Percentiles rank a stretch among this genome's conserved stretches.
These are phyloP conservation scores for Ivindomyrus marchei DNA, from an alignment of 2,113 vertebrate species.

Conservation along the genomic window DNA sequence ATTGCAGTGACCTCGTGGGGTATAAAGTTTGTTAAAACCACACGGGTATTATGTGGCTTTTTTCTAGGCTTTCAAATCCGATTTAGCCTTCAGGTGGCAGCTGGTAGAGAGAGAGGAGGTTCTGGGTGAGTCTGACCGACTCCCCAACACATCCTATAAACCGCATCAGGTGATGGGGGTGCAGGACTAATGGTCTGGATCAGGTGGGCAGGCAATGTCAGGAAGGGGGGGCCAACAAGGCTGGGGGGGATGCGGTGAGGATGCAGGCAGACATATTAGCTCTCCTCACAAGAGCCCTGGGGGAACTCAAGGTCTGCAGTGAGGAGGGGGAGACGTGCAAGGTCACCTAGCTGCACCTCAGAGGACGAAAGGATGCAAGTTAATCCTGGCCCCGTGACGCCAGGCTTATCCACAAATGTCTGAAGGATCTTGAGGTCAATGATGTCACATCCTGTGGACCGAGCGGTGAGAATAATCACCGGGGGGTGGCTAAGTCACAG, in stretches of 20 bases:
- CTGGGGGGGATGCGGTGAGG: neutral
- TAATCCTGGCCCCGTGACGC: neutral
- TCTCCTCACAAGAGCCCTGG: neutral
- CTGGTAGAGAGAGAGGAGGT: neutral
- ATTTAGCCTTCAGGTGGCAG: neutral
- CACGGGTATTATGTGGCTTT: neutral
- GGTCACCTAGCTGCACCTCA: neutral
- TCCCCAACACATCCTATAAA: no score
- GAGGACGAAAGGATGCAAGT: neutral
- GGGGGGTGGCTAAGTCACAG: neutral
- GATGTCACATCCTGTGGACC: neutral
- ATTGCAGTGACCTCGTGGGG: neutral
- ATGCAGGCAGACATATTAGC: neutral
- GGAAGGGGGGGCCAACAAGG: neutral
- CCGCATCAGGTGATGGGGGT: neutral
- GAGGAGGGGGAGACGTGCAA: neutral
- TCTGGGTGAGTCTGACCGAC: neutral
- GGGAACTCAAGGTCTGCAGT: neutral
- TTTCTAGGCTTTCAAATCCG: neutral
- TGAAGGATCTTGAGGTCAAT: neutral
- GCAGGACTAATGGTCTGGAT: neutral
- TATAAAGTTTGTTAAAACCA: neutral
- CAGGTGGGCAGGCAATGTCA: neutral
- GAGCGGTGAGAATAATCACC: neutral
- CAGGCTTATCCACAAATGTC: neutral